Conservation (phyloP, 2,888 invertebrate species). For the Parascotia fuliginaria region DNA sequence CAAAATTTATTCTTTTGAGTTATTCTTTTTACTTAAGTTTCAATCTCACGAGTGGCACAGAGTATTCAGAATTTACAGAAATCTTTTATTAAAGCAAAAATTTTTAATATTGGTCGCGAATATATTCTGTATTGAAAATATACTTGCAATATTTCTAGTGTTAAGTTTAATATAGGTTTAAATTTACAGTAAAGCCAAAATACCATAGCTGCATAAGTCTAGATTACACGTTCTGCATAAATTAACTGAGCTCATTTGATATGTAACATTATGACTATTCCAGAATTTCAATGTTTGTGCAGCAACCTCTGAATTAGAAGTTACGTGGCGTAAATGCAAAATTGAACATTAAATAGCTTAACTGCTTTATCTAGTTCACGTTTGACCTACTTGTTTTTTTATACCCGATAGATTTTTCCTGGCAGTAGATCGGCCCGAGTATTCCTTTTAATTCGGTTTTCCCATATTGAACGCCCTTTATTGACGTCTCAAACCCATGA, state of each 20-base stretch:
- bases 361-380: neutral
- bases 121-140: too few relatives aligned
- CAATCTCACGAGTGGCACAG: too few relatives aligned
- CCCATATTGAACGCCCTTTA: too few relatives aligned
- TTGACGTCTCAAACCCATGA: too few relatives aligned
- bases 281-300: conserved; percentile 31
- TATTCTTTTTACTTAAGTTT: too few relatives aligned
- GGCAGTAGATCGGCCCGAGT: neutral
- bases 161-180: neutral
- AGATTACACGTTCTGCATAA: conserved; percentile 23
- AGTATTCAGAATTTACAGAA: too few relatives aligned
- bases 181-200: neutral
- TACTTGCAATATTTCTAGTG: too few relatives aligned
- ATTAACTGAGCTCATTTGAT: conserved; percentile 23
- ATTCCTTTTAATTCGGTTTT: too few relatives aligned
- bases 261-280: conserved; percentile 25
- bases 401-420: too few relatives aligned
- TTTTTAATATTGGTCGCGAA: too few relatives aligned
- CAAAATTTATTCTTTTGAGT: too few relatives aligned
- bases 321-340: conserved; percentile 35
- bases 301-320: conserved; percentile 25
- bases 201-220: conserved; percentile 11
- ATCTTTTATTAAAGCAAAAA: too few relatives aligned
- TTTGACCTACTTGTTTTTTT: neutral
- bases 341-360: conserved; percentile 25